Evolutionary conservation across 2,888 invertebrate species (phyloP).

Genomic region (Pogonocherus hispidulus): DNA sequence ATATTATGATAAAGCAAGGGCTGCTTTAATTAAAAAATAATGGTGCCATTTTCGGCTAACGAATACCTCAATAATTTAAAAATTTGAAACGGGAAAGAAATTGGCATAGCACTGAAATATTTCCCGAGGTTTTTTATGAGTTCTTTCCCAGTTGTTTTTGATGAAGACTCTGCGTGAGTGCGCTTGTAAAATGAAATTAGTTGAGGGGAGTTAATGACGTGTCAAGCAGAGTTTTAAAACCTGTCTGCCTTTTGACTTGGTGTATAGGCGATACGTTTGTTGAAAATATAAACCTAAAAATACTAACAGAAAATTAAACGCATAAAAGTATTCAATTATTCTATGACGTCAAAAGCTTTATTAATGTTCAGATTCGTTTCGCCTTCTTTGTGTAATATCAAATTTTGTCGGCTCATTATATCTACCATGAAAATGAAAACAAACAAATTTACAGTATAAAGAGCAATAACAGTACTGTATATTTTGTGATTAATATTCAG

Average conservation of each 20-base stretch:
- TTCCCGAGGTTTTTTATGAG: constrained; percentile 21
- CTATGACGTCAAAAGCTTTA: not conserved
- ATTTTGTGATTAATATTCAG: too few relatives aligned
- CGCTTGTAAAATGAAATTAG: constrained; percentile 35
- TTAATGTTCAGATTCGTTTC: not conserved
- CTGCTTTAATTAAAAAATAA: constrained; percentile 11
- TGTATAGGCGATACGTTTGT: constrained; percentile 17
- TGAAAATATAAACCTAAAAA: not conserved
- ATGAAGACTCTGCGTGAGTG: constrained; percentile 12
- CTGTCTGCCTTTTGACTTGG: constrained; percentile 27
- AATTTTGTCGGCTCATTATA: not conserved
- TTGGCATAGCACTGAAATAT: constrained; percentile 19
- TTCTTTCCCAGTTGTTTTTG: constrained; percentile 27
- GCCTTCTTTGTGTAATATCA: not conserved
- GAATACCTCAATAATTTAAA: constrained; percentile 16
- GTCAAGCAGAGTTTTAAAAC: constrained; percentile 45
- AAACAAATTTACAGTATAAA: not conserved
- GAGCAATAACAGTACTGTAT: not conserved
- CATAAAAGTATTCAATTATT: not conserved
- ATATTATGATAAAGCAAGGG: not conserved
- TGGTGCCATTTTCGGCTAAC: constrained; percentile 11
- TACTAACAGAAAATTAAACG: not conserved
- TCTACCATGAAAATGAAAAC: not conserved
- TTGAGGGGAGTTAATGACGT: constrained; percentile 45
- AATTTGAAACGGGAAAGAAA: constrained; percentile 7